phyloP scores from a whole-genome alignment of 2,113 vertebrate species.

The Notothenia rossii region DNA sequence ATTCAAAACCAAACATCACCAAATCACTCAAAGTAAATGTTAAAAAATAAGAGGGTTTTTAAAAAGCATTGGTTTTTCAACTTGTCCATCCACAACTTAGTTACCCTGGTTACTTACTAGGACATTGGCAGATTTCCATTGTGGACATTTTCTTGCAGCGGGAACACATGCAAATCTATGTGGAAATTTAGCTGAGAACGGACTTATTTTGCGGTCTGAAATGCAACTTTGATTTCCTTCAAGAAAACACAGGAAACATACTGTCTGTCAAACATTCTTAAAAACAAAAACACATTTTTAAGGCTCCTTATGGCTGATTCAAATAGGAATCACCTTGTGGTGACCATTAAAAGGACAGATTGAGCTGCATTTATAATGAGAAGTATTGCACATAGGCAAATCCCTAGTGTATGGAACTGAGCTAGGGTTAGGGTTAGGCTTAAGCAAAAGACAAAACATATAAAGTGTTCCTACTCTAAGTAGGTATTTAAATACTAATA shows the following conservation, averaged over 20 bases:
- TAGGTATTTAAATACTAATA: too few relatives aligned
- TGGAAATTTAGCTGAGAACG: not conserved
- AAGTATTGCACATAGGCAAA: not conserved
- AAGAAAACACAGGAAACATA: not conserved
- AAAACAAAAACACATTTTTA: not conserved
- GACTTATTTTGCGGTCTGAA: not conserved
- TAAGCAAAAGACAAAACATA: too few relatives aligned
- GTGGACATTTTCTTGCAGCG: slow-evolving; percentile 40
- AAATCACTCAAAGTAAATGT: not conserved
- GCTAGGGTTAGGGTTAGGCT: too few relatives aligned
- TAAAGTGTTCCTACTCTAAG: too few relatives aligned
- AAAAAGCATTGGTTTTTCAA: not conserved
- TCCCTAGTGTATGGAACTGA: too few relatives aligned
- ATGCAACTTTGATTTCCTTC: not conserved
- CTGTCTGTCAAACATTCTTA: not conserved
- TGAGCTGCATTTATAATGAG: slow-evolving; percentile 16
- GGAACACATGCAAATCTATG: slow-evolving; percentile 24
- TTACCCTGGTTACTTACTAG: slow-evolving; percentile 45
- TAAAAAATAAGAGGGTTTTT: not conserved
- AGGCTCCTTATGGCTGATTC: not conserved
- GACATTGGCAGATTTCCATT: slow-evolving; percentile 34
- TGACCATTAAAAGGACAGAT: not conserved
- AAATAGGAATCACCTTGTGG: not conserved
- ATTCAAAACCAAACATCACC: not conserved
- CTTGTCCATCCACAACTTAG: not conserved